Base-by-base conservation (phyloP, 2,113 vertebrate species). In the Spizaetus ornatus region DNA sequence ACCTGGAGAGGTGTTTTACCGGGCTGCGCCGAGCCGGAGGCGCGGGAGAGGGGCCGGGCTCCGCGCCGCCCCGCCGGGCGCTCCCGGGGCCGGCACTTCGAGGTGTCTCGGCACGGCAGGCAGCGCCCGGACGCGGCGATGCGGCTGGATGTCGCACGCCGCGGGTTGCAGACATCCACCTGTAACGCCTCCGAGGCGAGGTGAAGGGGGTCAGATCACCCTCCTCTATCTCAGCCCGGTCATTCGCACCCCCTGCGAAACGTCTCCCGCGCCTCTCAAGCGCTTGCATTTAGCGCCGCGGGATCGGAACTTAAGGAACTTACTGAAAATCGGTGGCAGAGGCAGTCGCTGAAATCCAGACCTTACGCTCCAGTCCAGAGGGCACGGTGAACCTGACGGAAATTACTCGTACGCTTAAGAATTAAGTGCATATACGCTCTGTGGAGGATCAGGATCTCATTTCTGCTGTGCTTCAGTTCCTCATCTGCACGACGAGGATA, bases 381-480 rank as follows among this genome's bases (percentile, higher is more conserved):
- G 32, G 42, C 53, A 53, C 10, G 1, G 52, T 10, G 29, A 88
- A 83, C 63, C 66, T 48, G 66, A 14, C 2, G 34, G 76, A 77
- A 92, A 63, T 83, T 21, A 47, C 13, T 77, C 9, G 1, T 26
- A 7, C 5, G 55, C 63, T 65, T 48, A 61, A 53, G 38, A 71
- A 71, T 32, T 45, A 56, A 45, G 67, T 2, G 3, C 42, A 34
- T 13, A 18, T 3, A 50, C 32, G 3, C 13, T 8, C 74, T 8
- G 31, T 34, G 63, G 32, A 72, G 52, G 80, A 59, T 23, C 67
- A 31, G 72, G 72, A 81, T 88, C 63, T 83, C 36, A 10, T 14
- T 61, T 80, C 81, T 66, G 27, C 40, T 67, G 58, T 40, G 84
- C 93, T 69, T 94, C 82, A 70, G 84, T 95, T 96, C 77, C 93